These are phyloP conservation scores for Drosophila neocordata DNA, from an alignment of 1,140 invertebrate species.

Conservation along the genomic window DNA sequence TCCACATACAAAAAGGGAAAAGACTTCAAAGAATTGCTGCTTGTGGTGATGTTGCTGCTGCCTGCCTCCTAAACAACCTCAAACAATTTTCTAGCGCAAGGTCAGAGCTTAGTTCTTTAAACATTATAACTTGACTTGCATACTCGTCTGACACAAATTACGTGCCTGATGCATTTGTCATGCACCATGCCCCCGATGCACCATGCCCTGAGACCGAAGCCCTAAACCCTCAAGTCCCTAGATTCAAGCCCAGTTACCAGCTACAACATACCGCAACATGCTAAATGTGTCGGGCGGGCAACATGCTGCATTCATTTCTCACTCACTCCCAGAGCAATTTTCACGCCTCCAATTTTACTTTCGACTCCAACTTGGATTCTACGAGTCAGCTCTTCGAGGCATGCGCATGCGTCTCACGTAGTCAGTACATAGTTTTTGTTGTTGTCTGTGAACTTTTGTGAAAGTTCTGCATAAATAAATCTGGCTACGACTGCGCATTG, in stretches of 20 bases:
- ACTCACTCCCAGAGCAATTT: conserved; percentile 41
- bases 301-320: conserved; percentile 30
- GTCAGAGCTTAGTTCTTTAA: conserved; percentile 61
- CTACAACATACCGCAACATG: conserved; percentile 60
- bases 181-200: conserved; percentile 17
- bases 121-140: conserved; percentile 47
- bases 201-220: background rate
- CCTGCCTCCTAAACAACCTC: conserved; percentile 29
- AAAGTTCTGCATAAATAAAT: conserved; percentile 74
- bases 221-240: background rate
- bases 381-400: conserved; percentile 12
- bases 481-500: conserved; percentile 35
- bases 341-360: conserved; percentile 70
- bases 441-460: conserved; percentile 69
- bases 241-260: conserved; percentile 20
- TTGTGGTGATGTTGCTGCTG: conserved; percentile 5
- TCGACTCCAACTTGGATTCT: conserved; percentile 29
- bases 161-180: conserved; percentile 55
- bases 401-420: conserved; percentile 73
- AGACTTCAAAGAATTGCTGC: conserved; percentile 31
- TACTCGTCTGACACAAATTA: conserved; percentile 60
- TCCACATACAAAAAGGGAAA: conserved; percentile 32
- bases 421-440: background rate
- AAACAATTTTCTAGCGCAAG: conserved; percentile 60
- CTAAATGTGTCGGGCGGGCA: conserved; percentile 31